phyloP scores from a whole-genome alignment of 2,797 vertebrate species.

The Catharus ustulatus region DNA sequence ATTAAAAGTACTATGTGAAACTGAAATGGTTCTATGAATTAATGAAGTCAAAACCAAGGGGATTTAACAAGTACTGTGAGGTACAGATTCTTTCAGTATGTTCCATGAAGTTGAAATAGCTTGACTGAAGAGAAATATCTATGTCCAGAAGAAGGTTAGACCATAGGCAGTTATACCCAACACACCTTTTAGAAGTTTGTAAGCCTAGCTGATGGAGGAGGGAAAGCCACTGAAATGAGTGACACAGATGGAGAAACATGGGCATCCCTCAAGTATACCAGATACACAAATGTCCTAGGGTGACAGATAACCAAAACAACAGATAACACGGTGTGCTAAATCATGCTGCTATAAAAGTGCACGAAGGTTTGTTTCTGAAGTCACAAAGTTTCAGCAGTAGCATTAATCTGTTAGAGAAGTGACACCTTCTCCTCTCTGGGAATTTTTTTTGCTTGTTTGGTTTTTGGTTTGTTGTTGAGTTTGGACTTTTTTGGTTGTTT shows the following conservation, averaged over 20 bases:
- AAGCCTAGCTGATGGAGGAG: background rate
- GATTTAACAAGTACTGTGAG: background rate
- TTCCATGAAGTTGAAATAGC: background rate
- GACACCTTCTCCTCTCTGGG: background rate
- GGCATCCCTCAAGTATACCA: background rate
- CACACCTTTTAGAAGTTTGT: background rate
- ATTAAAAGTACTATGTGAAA: background rate
- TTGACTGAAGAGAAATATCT: background rate
- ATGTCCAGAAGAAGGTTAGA: background rate
- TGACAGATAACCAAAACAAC: background rate
- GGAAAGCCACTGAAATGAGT: background rate
- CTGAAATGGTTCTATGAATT: background rate
- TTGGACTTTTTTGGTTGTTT: background rate
- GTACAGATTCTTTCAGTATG: background rate
- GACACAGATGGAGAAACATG: background rate
- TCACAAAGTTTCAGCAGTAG: background rate
- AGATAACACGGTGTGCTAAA: background rate
- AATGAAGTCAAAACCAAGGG: background rate
- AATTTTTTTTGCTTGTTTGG: background rate
- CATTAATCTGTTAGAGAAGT: background rate
- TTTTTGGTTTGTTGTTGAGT: background rate
- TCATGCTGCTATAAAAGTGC: background rate
- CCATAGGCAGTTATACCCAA: background rate
- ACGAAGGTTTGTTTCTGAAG: no score
- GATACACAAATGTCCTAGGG: background rate